Evolutionary conservation across 2,888 invertebrate species (phyloP), one percentile per base, ranked within the genome.

Genomic region (Onchidella celtica): DNA sequence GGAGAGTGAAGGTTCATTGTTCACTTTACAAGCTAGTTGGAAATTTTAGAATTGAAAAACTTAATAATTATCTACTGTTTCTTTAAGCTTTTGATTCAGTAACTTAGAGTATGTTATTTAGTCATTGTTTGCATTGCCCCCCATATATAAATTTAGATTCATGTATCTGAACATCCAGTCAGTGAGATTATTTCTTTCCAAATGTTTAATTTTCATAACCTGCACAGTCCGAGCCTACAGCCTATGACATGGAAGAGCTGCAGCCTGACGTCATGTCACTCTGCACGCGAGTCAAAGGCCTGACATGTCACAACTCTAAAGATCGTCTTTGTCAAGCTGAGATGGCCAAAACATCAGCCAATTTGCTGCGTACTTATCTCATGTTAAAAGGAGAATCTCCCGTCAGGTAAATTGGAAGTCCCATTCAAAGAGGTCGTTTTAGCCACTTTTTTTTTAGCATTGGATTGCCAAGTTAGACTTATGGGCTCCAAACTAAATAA

Each of bases 241-340:
- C 89, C 1, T 91, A 92, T 84, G 94, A 94, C 83, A 86, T 95
- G 78, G 95, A 95, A 86, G 90, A 93, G 69, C 86, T 95, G 11
- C 94, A 94, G 83, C 94, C 94, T 0, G 94, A 94, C 85, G 92
- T 95, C 29, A 93, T 93, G n/a, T 93, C 93, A 2, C 90, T 95
- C 17, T 95, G 95, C 87, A 88, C 91, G 0, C 93, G 95, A 81
- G 94, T 95, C 2, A 93, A 93, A 79, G 92, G 93, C 68, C 93
- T 95, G 93, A 94, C 80, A 29, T 94, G 94, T 81, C 91, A 91
- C 32, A 94, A 94, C 38, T 94, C 94, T 6, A 94, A 94, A 87
- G 94, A 95, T 88, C 88, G 95, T 87, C 90, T 95, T 70, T 95
- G 95, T 87, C 95, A 95, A 90, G 94, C 94, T 6, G 95, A 95